These are phyloP conservation scores for Brachymystax lenok DNA, from an alignment of 2,797 vertebrate genomes.

Conservation along the genomic window DNA sequence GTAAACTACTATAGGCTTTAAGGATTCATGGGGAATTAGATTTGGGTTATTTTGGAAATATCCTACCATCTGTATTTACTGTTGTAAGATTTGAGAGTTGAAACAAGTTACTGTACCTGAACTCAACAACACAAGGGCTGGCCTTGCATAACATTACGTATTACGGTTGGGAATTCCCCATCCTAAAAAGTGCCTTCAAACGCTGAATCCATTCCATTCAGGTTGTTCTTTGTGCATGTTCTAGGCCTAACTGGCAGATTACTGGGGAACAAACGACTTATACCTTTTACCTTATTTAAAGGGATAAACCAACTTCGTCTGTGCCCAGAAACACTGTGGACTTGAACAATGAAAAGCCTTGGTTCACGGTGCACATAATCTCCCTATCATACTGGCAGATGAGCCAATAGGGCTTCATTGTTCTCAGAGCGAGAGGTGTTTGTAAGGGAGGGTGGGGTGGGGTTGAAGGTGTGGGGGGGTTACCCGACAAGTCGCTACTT, in stretches of 20 bases:
- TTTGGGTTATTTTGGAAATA: slow-evolving; percentile 6
- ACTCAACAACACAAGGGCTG: neutral
- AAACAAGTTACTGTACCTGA: slow-evolving; percentile 1
- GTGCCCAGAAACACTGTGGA: slow-evolving; percentile 40
- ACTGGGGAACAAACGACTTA: slow-evolving; percentile 24
- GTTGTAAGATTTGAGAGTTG: neutral
- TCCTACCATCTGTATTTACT: slow-evolving; percentile 26
- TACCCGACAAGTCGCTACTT: slow-evolving; percentile 52
- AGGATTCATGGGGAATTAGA: slow-evolving; percentile 19
- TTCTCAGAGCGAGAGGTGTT: slow-evolving; percentile 26
- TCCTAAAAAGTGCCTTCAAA: neutral
- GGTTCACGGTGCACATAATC: slow-evolving; percentile 38
- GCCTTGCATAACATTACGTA: neutral
- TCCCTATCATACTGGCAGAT: slow-evolving; percentile 49
- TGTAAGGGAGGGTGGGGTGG: neutral
- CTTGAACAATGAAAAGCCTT: slow-evolving; percentile 45
- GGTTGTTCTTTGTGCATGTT: slow-evolving; percentile 30
- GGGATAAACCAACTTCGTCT: slow-evolving; percentile 43
- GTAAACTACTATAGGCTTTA: slow-evolving; percentile 16
- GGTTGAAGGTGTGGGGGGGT: slow-evolving; percentile 14
- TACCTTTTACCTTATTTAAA: slow-evolving; percentile 23
- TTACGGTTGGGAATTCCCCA: neutral
- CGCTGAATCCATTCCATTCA: neutral
- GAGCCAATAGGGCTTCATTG: slow-evolving; percentile 34
- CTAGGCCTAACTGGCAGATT: slow-evolving; percentile 36